Evolutionary conservation across 2,797 vertebrate species (phyloP), one percentile per base, ranked within the genome.

Genomic region (Liasis olivaceus): DNA sequence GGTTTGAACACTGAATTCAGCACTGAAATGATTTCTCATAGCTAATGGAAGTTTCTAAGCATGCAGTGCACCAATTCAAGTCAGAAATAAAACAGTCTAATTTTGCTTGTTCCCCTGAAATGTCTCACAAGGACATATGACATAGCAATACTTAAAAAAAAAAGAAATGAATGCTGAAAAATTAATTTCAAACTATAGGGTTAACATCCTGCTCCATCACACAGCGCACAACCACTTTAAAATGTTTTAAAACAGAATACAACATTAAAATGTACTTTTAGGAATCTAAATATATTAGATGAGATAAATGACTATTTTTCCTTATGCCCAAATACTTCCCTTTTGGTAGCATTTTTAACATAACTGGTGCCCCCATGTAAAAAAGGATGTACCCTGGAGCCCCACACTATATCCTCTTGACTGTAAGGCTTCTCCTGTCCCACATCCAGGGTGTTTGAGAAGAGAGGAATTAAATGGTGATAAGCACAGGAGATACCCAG

Each of bases 131-230:
- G 85, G 88, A 96, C 94, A 87, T 95, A 91, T n/a, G 93, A 95
- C 87, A 89, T 36, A 93, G 90, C 59, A 84, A 96, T 93, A 94
- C 0, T 92, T 47, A 77, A 89, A 36, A 36, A 47, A 59, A 94
- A 88, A 85, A 85, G 24, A 85, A 42, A 84, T 59, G 42, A 77
- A 93, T 91, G 93, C 54, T 94, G 47, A 7, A 93, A 93, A 93
- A 93, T 31, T 96, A 51, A 63, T 8, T 88, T 28, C 90, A 59
- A 59, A 89, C 12, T 69, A 90, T 64, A 90, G 69, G 62, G 51
- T 62, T 62, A 22, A 89, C 91, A 91, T 96, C 96, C 96, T 98
- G 97, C 97, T 95, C 97, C 97, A 98, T 97, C 97, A 94, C 97
- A 97, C 96, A 98, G 97, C 96, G 81, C 96, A 97, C 96, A 97